Evolutionary conservation across 2,113 vertebrate species (phyloP), one percentile per base, ranked within the genome.

Genomic region (Dryoscopus gambensis): DNA sequence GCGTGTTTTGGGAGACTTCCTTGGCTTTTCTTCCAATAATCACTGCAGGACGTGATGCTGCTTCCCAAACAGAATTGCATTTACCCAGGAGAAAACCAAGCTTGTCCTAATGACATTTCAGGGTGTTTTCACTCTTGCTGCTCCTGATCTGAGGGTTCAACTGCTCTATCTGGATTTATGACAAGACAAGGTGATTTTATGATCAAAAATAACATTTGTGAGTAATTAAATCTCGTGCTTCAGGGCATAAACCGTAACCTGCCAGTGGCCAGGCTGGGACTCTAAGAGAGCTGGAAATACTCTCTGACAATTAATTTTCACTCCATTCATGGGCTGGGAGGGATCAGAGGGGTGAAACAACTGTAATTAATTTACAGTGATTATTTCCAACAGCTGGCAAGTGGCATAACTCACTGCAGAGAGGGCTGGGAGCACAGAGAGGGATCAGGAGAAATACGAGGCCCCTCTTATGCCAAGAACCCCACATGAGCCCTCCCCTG

Each of bases 371-470:
- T 97, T 97, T 97, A 95, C 90, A 96, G 93, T 0, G 52, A 96
- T 97, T 95, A 97, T 92, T 96, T 93, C 87, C 89, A 97, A 92
- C 96, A 96, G 97, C 97, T 96, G 94, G 96, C 94, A 91, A 94
- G 94, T 88, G 94, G 81, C 73, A 73, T n/a, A 93, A 92, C 88
- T 95, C 47, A 19, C 71, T 13, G 77, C 75, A 71, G 95, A 84
- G 92, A 82, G 46, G 92, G 78, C 73, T 88, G 85, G 75, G 84
- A 96, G 75, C 91, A 76, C 0, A 0, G 78, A 31, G 33, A 76
- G 44, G 59, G 56, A n/a, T 37, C 75, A 69, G 81, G 65, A 87
- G 74, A 69, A 83, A 79, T 13, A 73, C 0, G 0, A 73, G 57
- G 30, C 24, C 3, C 13, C 53, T 73, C 55, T 85, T 0, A 6